Evolutionary conservation across 2,113 vertebrate genomes (phyloP).

Genomic region (Hippolais icterina): DNA sequence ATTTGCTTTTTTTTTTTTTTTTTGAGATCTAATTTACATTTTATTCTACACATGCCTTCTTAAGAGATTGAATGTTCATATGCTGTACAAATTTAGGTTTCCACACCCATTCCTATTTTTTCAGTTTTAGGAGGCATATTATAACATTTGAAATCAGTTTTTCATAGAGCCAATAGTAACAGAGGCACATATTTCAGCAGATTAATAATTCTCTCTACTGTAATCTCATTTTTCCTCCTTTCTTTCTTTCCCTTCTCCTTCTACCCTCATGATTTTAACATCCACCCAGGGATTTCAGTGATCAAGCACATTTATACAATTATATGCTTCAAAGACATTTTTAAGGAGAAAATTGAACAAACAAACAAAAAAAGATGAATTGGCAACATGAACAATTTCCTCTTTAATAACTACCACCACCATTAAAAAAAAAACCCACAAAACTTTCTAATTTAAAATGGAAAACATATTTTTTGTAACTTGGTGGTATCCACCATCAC

Average conservation of each 20-base stretch:
- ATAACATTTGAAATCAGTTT: slow-evolving; percentile 45
- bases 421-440: neutral
- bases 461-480: slow-evolving; percentile 7
- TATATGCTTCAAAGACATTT: slow-evolving; percentile 42
- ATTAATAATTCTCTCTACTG: slow-evolving; percentile 65
- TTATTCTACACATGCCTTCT: slow-evolving; percentile 13
- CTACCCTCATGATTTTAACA: slow-evolving; percentile 29
- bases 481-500: neutral
- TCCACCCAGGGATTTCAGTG: slow-evolving; percentile 40
- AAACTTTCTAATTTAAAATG: neutral
- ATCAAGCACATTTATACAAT: slow-evolving; percentile 41
- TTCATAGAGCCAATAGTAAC: slow-evolving; percentile 29
- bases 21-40: slow-evolving; percentile 4
- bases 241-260: neutral
- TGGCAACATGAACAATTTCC: slow-evolving; percentile 5
- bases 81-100: slow-evolving; percentile 19
- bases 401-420: neutral
- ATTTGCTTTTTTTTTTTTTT: slow-evolving; percentile 27
- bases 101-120: slow-evolving; percentile 42
- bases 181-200: slow-evolving; percentile 43
- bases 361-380: neutral
- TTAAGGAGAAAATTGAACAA: slow-evolving; percentile 6
- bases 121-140: slow-evolving; percentile 28
- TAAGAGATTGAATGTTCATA: slow-evolving; percentile 30
- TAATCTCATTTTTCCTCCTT: slow-evolving; percentile 44